Evolutionary conservation across 2,888 invertebrate genomes (phyloP).

Genomic region (Dicyrtoma fusca): DNA sequence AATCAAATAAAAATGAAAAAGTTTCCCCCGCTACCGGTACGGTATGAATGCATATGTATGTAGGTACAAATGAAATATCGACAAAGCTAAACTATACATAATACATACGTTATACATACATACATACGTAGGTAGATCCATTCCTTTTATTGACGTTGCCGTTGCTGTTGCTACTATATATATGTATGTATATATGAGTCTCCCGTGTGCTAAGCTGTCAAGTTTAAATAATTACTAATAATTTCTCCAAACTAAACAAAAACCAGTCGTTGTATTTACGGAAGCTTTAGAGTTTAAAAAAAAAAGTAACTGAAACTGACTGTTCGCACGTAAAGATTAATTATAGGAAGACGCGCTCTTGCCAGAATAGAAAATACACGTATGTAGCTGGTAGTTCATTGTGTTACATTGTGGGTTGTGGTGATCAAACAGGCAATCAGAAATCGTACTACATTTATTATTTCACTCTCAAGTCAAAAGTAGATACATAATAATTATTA

Average conservation of each 20-base stretch:
- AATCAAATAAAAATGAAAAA: neutral
- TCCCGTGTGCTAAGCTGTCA: constrained; percentile 20
- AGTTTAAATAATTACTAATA: neutral
- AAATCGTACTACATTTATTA: constrained; percentile 13
- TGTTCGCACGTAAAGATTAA: neutral
- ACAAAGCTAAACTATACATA: no score
- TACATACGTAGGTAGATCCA: no score
- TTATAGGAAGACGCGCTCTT: neutral
- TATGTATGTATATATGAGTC: constrained; percentile 3
- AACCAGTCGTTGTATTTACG: neutral
- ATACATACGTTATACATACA: neutral
- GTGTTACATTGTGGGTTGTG: constrained; percentile 19
- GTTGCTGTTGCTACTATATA: no score
- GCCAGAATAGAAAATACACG: neutral
- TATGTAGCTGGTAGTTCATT: no score
- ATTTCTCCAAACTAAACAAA: neutral
- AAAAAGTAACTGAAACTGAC: neutral
- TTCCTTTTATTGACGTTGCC: no score
- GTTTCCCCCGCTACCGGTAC: no score
- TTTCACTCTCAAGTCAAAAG: no score
- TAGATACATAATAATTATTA: no score
- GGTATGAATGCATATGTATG: no score
- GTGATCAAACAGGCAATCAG: constrained; percentile 27
- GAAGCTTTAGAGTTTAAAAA: constrained; percentile 18
- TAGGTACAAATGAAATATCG: no score